Evolutionary conservation across 2,113 vertebrate genomes (phyloP), one percentile per base, ranked within the genome.

Genomic region (Microtus montanus): DNA sequence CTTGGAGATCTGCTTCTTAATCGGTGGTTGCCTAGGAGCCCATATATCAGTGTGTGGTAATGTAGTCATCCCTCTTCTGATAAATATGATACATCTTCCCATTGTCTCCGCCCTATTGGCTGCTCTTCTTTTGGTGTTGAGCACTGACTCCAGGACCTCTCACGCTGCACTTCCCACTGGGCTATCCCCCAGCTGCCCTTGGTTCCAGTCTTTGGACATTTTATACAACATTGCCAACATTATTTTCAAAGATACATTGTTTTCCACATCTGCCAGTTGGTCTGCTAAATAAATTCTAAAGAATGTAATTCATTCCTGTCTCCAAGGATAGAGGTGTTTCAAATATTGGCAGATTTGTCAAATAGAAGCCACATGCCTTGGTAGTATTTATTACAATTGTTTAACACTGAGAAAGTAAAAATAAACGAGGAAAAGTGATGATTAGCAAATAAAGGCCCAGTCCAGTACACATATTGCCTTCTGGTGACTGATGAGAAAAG

Each of bases 401-500:
- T 96, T 79, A 79, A 87, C 70, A 58, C 24, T 52, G 68, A 96
- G 71, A 52, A 54, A 44, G 75, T 90, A 66, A 79, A 94, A 91
- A 88, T 92, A 79, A 92, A 71, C 47, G 30, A 94, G 89, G 41
- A 54, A 91, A 92, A 95, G 35, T 74, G 58, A 85, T 70, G n/a
- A 47, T 77, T n/a, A 87, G 75, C 38, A 89, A 96, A 83, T 73
- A 97, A 75, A 90, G 58, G 66, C 84, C 78, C 82, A 68, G 3
- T 82, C 80, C 75, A 58, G 3, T 3, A 5, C 26, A 5, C 75
- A 33, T 47, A 58, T 75, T 77, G n/a, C 70, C 93, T 35, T 63
- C 80, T 70, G 58, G 5, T 71, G 64, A 54, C 10, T 91, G 84
- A 95, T 61, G 61, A 58, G 64, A 63, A 70, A 94, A 96, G 90